Base-by-base conservation (phyloP, 1,140 invertebrate genomes). In the Drosophila navojoa region DNA sequence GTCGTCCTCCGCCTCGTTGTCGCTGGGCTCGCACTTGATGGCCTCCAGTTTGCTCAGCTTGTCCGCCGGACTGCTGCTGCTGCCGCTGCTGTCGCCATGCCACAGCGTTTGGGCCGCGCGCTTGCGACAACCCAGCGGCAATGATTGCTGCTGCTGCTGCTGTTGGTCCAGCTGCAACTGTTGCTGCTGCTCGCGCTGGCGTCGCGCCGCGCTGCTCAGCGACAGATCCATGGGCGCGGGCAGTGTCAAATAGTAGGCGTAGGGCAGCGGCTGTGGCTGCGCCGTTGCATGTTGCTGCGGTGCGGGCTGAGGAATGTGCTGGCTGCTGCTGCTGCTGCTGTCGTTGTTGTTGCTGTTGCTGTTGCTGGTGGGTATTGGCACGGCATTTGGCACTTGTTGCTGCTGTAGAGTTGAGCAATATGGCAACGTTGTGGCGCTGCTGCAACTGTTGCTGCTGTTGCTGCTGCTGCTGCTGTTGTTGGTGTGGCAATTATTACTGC, bases 181-280 rank as follows among this genome's bases (percentile, higher is more conserved):
- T 59, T 53, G 57, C 42, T 85, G 77, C 40, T 62, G 72, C 19
- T 70, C 66, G 27, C 67, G 71, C 11, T 71, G 71, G 10, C 79
- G 71, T 15, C 84, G 82, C 19, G 59, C 79, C 5, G 82, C 70
- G 40, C 69, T 74, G 35, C 87, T 82, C 10, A 91, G 59, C 3
- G 91, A 92, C 4, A 92, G 58, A 40, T 92, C 91, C 71, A 92
- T 92, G 62, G 91, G 81, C 4, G 73, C 71, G 9, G 84, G 76
- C 4, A 64, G 77, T 11, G 71, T 66, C 71, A 74, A 35, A 35
- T 58, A 70, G 15, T 67, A 53, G 0, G 64, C 47, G 52, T 71
- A 64, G 11, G 27, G 19, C 7, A 67, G 49, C 22, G 50, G 50
- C 16, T 71, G 69, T 27, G 25, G 69, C 10, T 64, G 62, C 25